phyloP scores from a whole-genome alignment of 2,113 vertebrate species.

The Rhinichthys klamathensis region DNA sequence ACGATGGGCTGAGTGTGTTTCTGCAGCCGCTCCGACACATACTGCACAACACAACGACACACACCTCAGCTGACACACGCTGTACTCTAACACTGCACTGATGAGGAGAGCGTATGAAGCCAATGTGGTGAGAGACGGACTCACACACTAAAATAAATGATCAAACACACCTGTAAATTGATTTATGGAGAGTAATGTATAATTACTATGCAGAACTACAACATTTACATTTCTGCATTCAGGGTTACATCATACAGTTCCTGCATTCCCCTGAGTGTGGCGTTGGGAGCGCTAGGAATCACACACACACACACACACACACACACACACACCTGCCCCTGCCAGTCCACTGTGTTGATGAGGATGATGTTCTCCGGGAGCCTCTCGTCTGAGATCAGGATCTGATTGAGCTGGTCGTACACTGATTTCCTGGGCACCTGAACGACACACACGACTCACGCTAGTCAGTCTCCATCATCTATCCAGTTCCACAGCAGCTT shows the following conservation, averaged over 20 bases:
- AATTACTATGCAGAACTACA: not conserved
- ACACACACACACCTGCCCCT: slow-evolving; percentile 75
- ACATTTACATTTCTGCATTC: not conserved
- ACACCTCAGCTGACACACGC: slow-evolving; percentile 10
- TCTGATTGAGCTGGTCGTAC: slow-evolving; percentile 82
- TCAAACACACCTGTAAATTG: not conserved
- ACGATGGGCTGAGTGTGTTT: slow-evolving; percentile 78
- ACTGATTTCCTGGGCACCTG: slow-evolving; percentile 81
- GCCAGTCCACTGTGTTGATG: slow-evolving; percentile 80
- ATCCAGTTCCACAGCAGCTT: no score
- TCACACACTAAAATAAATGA: no score
- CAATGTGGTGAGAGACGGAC: no score
- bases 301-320: slow-evolving; percentile 6
- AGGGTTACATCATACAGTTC: no score
- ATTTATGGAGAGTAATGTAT: not conserved
- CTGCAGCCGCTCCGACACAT: slow-evolving; percentile 74
- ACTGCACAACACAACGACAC: slow-evolving; percentile 57
- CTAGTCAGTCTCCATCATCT: no score
- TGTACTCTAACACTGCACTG: not conserved
- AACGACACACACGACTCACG: not conserved
- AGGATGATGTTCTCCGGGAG: slow-evolving; percentile 81
- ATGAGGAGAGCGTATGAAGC: not conserved
- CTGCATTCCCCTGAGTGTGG: no score
- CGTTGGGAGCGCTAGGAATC: not conserved
- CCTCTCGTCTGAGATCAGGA: slow-evolving; percentile 79